Percentiles rank a stretch among this genome's conserved stretches.
Conservation (phyloP, 2,797 vertebrate genomes). For the Rousettus madagascariensis region DNA sequence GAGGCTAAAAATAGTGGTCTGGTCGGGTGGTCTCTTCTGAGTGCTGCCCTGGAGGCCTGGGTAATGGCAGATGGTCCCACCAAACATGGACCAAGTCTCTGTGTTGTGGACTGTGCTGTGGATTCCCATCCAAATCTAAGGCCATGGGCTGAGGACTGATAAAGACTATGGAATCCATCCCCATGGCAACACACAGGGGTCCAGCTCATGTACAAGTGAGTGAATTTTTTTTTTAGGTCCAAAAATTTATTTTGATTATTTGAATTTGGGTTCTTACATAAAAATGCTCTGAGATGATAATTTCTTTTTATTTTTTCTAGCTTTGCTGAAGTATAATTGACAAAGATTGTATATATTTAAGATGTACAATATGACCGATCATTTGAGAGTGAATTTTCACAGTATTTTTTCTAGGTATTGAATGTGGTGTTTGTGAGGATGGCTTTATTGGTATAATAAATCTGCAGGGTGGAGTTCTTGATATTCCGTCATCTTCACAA, state of each 20-base stretch:
- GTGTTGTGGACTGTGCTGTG: rapidly evolving
- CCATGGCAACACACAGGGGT: background rate
- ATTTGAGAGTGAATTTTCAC: background rate
- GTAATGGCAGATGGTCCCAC: background rate
- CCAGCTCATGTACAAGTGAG: background rate
- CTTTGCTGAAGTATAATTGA: background rate
- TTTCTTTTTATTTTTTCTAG: background rate
- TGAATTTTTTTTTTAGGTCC: background rate
- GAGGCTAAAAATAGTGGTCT: background rate
- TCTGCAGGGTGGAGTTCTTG: background rate
- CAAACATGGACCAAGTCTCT: background rate
- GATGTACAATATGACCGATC: background rate
- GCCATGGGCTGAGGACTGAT: background rate
- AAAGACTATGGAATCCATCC: background rate
- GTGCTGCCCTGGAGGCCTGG: background rate
- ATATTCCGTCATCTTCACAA: background rate
- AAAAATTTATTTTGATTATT: background rate
- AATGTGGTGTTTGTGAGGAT: background rate
- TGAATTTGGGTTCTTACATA: background rate
- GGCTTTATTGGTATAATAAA: too few species aligned
- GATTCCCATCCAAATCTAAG: background rate
- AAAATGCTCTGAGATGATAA: background rate
- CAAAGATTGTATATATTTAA: background rate
- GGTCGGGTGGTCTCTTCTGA: background rate
- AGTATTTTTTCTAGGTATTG: background rate